A percentile compares a stretch with the other conserved stretches of the same genome.
phyloP scores from a whole-genome alignment of 92 coral and sea anemone genomes.

The Desmophyllum pertusum region DNA sequence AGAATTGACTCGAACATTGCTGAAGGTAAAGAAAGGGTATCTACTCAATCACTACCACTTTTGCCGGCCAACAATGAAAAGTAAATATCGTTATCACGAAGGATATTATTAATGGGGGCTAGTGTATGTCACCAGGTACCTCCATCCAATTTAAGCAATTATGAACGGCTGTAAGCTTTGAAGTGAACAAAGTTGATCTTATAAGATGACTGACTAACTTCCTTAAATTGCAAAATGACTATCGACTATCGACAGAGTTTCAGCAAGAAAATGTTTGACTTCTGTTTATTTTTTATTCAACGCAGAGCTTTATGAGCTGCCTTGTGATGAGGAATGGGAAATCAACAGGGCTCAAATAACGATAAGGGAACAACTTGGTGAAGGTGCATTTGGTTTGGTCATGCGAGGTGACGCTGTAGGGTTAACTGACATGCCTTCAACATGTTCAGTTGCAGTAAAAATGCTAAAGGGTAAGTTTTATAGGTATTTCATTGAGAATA shows the following conservation, averaged over 20 bases:
- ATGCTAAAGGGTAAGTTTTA: constrained; percentile 85
- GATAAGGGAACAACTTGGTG: constrained; percentile 91
- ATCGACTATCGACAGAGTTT: too few species aligned
- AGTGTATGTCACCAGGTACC: not conserved
- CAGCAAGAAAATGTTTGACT: not conserved
- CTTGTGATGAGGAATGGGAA: constrained; percentile 97
- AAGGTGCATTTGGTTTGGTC: constrained; percentile 98
- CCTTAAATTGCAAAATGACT: not conserved
- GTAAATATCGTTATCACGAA: too few species aligned
- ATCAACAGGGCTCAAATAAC: constrained; percentile 84
- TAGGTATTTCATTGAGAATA: not conserved
- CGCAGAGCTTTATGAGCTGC: constrained; percentile 80
- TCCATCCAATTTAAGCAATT: not conserved
- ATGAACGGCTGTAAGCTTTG: not conserved
- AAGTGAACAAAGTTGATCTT: not conserved
- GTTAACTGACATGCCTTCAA: constrained; percentile 68
- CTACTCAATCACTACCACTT: not conserved
- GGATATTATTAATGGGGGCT: too few species aligned
- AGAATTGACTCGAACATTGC: constrained; percentile 90
- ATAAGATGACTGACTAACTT: not conserved
- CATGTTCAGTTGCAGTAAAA: constrained; percentile 85
- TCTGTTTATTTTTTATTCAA: not conserved
- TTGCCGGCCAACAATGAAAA: too few species aligned
- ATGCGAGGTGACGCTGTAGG: constrained; percentile 97
- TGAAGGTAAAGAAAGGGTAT: constrained; percentile 57